phyloP scores from a whole-genome alignment of 2,113 vertebrate genomes.

The Herpailurus yagouaroundi region DNA sequence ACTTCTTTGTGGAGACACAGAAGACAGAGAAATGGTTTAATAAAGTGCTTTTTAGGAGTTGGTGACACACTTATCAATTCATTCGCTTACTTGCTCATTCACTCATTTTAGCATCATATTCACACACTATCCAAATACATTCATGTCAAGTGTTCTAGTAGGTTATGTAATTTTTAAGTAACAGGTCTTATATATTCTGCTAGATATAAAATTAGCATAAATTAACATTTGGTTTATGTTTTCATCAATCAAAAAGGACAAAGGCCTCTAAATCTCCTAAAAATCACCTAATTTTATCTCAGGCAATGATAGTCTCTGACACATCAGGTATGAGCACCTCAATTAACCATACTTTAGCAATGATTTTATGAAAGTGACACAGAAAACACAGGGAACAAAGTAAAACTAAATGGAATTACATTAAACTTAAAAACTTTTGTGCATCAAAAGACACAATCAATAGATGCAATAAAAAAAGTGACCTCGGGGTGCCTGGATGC shows the following conservation, averaged over 20 bases:
- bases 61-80: not conserved
- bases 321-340: not conserved
- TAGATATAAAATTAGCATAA: conserved; percentile 20
- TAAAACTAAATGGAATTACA: not conserved
- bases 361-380: not conserved
- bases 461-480: not conserved
- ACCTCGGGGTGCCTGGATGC: not conserved
- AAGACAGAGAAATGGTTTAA: not conserved
- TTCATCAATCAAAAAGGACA: conserved; percentile 34
- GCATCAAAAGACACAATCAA: not conserved
- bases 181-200: not conserved
- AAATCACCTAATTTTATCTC: conserved; percentile 1
- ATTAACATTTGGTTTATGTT: conserved; percentile 5
- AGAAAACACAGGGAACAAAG: not conserved
- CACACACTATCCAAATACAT: not conserved
- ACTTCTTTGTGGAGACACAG: not conserved
- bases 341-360: conserved; percentile 5
- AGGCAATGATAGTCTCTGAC: not conserved
- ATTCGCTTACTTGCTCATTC: not conserved
- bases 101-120: not conserved
- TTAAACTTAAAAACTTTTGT: not conserved
- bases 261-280: not conserved
- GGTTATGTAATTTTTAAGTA: not conserved
- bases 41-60: not conserved
- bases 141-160: not conserved